phyloP scores from a whole-genome alignment of 2,113 vertebrate species.

The Calyptommatus sinebrachiatus region DNA sequence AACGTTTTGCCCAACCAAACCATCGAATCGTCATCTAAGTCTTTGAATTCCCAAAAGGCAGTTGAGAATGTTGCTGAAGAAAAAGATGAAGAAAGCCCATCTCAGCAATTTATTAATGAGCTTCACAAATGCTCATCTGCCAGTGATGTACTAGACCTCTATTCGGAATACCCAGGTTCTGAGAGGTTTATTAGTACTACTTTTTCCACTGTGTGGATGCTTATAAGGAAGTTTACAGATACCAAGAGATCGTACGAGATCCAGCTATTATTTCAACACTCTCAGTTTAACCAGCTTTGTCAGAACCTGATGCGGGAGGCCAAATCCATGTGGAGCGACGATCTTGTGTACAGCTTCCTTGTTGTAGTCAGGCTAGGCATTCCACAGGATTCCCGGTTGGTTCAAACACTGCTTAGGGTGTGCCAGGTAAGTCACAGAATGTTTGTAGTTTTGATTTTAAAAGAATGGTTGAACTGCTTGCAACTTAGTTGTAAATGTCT shows the following conservation, averaged over 20 bases:
- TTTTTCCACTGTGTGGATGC: conserved; percentile 76
- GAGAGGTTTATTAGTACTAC: conserved; percentile 62
- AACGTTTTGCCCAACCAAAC: conserved; percentile 13
- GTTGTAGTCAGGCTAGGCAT: conserved; percentile 78
- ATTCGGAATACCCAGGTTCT: conserved; percentile 38
- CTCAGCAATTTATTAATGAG: conserved; percentile 31
- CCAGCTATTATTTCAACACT: conserved; percentile 81
- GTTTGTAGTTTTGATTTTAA: not conserved
- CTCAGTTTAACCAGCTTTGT: conserved; percentile 73
- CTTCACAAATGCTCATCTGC: conserved; percentile 74
- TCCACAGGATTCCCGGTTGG: conserved; percentile 77
- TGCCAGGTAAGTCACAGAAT: conserved; percentile 76
- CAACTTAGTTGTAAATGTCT: too few relatives aligned
- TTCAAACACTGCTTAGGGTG: conserved; percentile 84
- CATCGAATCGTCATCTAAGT: not conserved
- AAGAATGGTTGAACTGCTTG: not conserved
- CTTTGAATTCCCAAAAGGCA: conserved; percentile 26
- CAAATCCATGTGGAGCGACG: conserved; percentile 48
- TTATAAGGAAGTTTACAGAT: conserved; percentile 70
- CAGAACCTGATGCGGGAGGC: conserved; percentile 64
- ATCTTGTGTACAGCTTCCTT: conserved; percentile 77
- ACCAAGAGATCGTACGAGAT: conserved; percentile 79
- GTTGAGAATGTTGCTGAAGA: conserved; percentile 16
- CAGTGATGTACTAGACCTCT: conserved; percentile 80
- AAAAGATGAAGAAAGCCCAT: rapidly evolving